Evolutionary conservation across 1,140 invertebrate species (phyloP), one percentile per base, ranked within the genome.

Genomic region (Ladona fulva): DNA sequence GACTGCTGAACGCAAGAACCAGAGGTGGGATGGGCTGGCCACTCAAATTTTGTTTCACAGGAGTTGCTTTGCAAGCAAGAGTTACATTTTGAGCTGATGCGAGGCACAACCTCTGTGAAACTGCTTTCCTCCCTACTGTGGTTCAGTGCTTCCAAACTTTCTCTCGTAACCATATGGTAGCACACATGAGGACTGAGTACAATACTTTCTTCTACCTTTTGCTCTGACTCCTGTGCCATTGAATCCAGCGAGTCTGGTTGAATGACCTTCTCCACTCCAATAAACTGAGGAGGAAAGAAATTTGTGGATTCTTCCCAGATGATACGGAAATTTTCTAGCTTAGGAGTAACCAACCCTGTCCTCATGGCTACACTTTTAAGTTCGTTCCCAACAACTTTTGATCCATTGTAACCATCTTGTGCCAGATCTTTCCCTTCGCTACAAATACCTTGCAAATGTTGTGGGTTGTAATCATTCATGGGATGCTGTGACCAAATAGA

Each of bases 101-200:
- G 85, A 75, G 88, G 89, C 37, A 86, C 83, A 16, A 90, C 88
- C 82, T 89, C 88, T 22, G 82, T 87, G 83, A 90, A 90, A 76
- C 86, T 84, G 82, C 89, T 90, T 75, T 83, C 83, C 77, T 88
- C 86, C 78, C 85, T 86, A 81, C 87, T 87, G 81, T 90, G 89
- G 81, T 90, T 89, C 80, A 90, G 83, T 19, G 85, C 84, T 75
- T 84, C 84, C 78, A 85, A 84, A 73, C 86, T 86, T 22, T 66
- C 52, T 66, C n/a, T 66, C 3, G 52, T 66, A 16, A 66, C 52
- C n/a, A 22, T 66, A 22, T 66, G 52, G n/a, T 66, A 66, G 52
- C 52, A 66, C 52, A 66, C 52, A 66, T 19, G 52, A 19, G 52
- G 52, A 22, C 52, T 66, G 5, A 66, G n/a, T 22, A 66, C n/a